These are phyloP conservation scores for Pyrrhosoma nymphula DNA, from an alignment of 2,888 invertebrate genomes.

Conservation along the genomic window DNA sequence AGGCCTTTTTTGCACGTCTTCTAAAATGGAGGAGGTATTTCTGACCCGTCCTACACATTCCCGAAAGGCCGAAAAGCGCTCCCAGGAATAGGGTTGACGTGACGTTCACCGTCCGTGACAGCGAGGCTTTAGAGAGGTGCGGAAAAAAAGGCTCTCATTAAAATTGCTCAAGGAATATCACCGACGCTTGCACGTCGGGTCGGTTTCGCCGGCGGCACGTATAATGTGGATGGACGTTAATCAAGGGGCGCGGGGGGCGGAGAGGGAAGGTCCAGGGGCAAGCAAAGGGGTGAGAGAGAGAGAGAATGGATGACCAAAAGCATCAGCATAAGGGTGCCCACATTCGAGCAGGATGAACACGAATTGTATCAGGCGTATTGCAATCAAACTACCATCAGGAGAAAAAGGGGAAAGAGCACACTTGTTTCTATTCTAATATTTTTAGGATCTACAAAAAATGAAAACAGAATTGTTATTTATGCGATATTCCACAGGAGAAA, in stretches of 20 bases:
- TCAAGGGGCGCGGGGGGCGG: neutral
- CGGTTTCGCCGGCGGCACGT: neutral
- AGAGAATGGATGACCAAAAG: neutral
- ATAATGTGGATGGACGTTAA: neutral
- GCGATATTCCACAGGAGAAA: too few species aligned
- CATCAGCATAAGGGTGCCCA: too few species aligned
- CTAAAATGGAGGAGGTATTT: neutral
- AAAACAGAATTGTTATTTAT: too few species aligned
- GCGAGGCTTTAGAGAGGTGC: neutral
- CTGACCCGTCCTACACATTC: neutral
- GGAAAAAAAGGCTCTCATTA: neutral
- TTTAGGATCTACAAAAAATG: too few species aligned
- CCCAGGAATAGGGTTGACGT: neutral
- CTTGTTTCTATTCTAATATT: too few species aligned
- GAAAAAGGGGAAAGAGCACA: neutral
- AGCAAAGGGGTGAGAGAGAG: neutral
- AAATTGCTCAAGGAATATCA: conserved; percentile 21
- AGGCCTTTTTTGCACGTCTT: neutral
- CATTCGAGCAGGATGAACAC: too few species aligned
- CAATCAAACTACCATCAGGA: neutral
- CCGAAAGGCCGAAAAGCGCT: neutral
- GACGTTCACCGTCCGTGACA: neutral
- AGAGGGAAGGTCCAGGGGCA: neutral
- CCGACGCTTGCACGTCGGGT: neutral
- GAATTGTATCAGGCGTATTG: neutral